Conservation (phyloP, 53 echinoderm and acorn worm species). For the Antedon mediterranea region DNA sequence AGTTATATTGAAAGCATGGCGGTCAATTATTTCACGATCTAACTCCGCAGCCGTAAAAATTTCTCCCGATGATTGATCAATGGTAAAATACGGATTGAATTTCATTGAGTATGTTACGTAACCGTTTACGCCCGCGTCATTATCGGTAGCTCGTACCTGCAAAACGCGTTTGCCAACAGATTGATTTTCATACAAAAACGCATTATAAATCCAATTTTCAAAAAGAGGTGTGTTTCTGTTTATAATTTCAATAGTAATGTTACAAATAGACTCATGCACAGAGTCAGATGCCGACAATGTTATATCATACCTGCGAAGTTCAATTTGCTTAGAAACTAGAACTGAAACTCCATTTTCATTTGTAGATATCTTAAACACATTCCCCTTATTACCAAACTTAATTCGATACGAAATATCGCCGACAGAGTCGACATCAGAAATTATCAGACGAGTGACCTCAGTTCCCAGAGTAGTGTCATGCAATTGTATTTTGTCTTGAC, state of each 20-base stretch:
- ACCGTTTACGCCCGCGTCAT: slow-evolving; percentile 81
- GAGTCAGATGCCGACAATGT: slow-evolving; percentile 68
- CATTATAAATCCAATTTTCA: slow-evolving; percentile 67
- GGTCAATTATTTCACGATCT: slow-evolving; percentile 53
- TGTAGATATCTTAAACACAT: slow-evolving; percentile 66
- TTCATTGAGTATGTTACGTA: slow-evolving; percentile 71
- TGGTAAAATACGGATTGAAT: slow-evolving; percentile 42
- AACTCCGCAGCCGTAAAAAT: slow-evolving; percentile 45
- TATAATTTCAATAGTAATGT: slow-evolving; percentile 57
- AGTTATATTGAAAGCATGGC: slow-evolving; percentile 65
- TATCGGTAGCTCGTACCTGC: slow-evolving; percentile 68
- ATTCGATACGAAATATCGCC: slow-evolving; percentile 64
- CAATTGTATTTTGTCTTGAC: slow-evolving; percentile 35
- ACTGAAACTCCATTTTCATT: slow-evolving; percentile 61
- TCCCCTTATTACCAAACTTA: slow-evolving; percentile 48
- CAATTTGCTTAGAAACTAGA: slow-evolving; percentile 60
- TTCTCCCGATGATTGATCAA: slow-evolving; percentile 54
- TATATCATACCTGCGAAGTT: slow-evolving; percentile 55
- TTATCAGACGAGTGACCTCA: slow-evolving; percentile 49
- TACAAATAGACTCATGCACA: slow-evolving; percentile 45
- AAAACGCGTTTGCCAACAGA: slow-evolving; percentile 43
- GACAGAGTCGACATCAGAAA: slow-evolving; percentile 68
- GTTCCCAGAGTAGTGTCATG: slow-evolving; percentile 55
- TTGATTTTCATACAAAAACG: slow-evolving; percentile 36
- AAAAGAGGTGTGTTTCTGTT: slow-evolving; percentile 82